Evolutionary conservation across 2,888 invertebrate species (phyloP).

Genomic region (Netelia fuscicornis): DNA sequence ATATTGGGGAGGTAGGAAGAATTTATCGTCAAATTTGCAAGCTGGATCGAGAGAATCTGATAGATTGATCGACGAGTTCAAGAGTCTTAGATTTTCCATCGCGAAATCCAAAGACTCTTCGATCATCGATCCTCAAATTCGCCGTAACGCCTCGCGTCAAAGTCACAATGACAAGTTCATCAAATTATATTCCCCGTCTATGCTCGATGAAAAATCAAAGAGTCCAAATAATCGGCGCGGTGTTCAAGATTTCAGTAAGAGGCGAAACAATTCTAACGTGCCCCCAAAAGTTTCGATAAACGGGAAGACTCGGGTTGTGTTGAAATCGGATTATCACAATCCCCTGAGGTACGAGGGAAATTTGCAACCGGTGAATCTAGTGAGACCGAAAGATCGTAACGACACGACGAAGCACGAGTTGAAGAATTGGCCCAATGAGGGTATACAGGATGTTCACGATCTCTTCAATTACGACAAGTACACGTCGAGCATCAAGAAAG

Average conservation of each 20-base stretch:
- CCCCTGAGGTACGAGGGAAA: conserved; percentile 12
- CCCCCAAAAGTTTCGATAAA: conserved; percentile 19
- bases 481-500: conserved; percentile 71
- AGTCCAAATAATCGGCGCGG: conserved; percentile 36
- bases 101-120: conserved; percentile 1
- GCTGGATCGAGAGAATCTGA: conserved; percentile 14
- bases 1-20: conserved; percentile 19
- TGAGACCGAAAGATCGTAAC: not conserved
- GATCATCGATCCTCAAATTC: not conserved
- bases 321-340: conserved; percentile 43
- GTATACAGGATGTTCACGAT: conserved; percentile 76
- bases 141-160: conserved; percentile 17
- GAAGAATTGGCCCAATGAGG: conserved; percentile 81
- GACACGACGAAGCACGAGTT: conserved; percentile 36
- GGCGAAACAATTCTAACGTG: conserved; percentile 4
- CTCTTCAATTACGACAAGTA: conserved; percentile 81
- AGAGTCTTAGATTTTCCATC: conserved; percentile 37
- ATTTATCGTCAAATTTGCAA: conserved; percentile 6
- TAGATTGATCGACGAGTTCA: conserved; percentile 32
- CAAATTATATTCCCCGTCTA: conserved; percentile 40
- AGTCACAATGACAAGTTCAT: conserved; percentile 39
- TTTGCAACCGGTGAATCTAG: conserved; percentile 20
- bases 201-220: not conserved
- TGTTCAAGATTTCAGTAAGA: conserved; percentile 28
- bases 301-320: conserved; percentile 62